A percentile compares a stretch with the other conserved stretches of the same genome.
These are phyloP conservation scores for Montipora capricornis DNA, from an alignment of 64 coral and sea anemone species.

Conservation along the genomic window DNA sequence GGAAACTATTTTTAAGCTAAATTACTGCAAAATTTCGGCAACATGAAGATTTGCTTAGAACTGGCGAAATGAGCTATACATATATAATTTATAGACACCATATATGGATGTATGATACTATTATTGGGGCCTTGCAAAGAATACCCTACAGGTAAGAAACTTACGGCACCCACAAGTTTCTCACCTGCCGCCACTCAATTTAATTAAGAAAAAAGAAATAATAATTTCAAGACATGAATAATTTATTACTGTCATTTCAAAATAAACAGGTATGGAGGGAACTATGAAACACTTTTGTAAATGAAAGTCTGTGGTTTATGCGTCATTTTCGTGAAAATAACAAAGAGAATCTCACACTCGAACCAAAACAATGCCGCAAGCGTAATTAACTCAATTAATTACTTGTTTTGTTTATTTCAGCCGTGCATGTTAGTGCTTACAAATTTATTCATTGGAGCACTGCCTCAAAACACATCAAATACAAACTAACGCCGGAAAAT, in stretches of 20 bases:
- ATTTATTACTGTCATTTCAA: conserved; percentile 24
- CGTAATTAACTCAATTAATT: background rate
- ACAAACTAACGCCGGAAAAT: background rate
- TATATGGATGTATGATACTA: too few relatives aligned
- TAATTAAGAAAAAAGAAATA: background rate
- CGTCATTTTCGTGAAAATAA: conserved; percentile 9
- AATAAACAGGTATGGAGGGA: conserved; percentile 21
- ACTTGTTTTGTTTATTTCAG: conserved; percentile 3
- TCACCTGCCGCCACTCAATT: too few relatives aligned
- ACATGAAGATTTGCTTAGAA: too few relatives aligned
- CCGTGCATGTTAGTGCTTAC: background rate
- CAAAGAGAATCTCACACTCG: background rate
- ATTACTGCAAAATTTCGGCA: too few relatives aligned
- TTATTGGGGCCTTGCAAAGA: too few relatives aligned
- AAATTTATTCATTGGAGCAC: background rate
- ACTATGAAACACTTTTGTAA: background rate
- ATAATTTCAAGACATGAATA: conserved; percentile 9
- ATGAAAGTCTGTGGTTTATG: background rate
- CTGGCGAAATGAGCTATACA: too few relatives aligned
- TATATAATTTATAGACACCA: too few relatives aligned
- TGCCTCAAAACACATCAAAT: conserved; percentile 5
- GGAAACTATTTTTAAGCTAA: too few relatives aligned
- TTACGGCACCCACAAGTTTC: too few relatives aligned
- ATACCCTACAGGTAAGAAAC: too few relatives aligned
- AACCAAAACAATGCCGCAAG: too few relatives aligned